Evolutionary conservation across 1,140 invertebrate genomes (phyloP).

Genomic region (Pachypsylla venusta): DNA sequence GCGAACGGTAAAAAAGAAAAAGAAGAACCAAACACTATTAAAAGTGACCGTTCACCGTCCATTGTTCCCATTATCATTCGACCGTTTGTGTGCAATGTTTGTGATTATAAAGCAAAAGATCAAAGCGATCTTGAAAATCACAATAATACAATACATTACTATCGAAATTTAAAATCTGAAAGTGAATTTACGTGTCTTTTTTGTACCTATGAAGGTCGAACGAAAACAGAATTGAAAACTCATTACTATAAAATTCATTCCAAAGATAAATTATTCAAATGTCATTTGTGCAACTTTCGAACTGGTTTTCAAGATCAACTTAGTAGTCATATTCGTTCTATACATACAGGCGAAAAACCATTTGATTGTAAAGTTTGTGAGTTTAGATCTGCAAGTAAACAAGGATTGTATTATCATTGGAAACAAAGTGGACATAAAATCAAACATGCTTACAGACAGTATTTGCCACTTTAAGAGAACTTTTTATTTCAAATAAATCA

Average conservation of each 20-base stretch:
- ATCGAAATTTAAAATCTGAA: conserved; percentile 2
- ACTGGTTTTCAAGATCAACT: conserved; percentile 8
- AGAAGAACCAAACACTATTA: too few relatives aligned
- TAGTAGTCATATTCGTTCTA: conserved; percentile 31
- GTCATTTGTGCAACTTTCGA: not conserved
- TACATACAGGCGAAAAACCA: conserved; percentile 51
- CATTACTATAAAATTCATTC: conserved; percentile 4
- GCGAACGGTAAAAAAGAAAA: too few relatives aligned
- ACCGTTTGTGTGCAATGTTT: not conserved
- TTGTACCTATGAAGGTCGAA: conserved; percentile 5
- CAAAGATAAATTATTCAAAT: conserved; percentile 4
- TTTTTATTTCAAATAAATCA: not conserved
- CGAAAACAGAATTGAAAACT: conserved; percentile 3
- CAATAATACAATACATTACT: not conserved
- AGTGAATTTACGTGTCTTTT: conserved; percentile 6
- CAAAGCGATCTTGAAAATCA: not conserved
- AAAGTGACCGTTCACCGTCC: too few relatives aligned
- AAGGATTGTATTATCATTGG: conserved; percentile 7
- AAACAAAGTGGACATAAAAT: conserved; percentile 3
- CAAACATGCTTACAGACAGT: not conserved
- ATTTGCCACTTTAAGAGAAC: not conserved
- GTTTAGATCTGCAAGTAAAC: conserved; percentile 8
- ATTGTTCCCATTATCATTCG: not conserved
- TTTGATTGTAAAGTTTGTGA: conserved; percentile 42
- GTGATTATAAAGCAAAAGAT: conserved; percentile 1